Evolutionary conservation across 2,888 invertebrate genomes (phyloP).

Genomic region (Emesis russula): DNA sequence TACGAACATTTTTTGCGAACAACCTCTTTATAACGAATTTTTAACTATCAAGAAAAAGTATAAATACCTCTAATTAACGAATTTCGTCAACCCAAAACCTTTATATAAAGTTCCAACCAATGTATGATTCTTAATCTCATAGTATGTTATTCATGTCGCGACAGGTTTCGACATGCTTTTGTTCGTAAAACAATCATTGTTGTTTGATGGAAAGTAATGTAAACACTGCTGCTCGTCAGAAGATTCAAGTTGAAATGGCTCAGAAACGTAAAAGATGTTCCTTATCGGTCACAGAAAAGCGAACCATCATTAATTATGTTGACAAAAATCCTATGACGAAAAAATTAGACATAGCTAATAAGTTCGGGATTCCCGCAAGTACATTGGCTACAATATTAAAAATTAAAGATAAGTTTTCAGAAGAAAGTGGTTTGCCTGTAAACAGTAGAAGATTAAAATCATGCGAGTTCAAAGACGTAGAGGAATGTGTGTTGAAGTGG

Average conservation of each 20-base stretch:
- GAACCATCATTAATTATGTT: no score
- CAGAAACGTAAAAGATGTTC: no score
- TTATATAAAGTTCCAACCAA: conserved; percentile 26
- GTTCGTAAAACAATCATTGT: conserved; percentile 71
- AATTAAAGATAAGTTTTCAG: conserved; percentile 56
- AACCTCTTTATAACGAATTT: conserved; percentile 4
- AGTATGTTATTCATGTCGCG: conserved; percentile 70
- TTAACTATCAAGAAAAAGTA: conserved; percentile 32
- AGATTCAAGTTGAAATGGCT: no score
- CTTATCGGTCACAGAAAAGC: no score
- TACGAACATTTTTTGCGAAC: conserved; percentile 35
- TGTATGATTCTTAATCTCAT: conserved; percentile 66
- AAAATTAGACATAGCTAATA: no score
- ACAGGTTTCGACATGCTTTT: conserved; percentile 70
- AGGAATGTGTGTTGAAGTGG: conserved; percentile 65
- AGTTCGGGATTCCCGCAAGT: conserved; percentile 45
- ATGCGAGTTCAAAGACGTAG: conserved; percentile 62
- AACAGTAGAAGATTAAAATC: conserved; percentile 52
- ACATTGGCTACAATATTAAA: conserved; percentile 62
- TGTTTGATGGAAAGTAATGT: conserved; percentile 73
- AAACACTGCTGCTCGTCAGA: conserved; percentile 9
- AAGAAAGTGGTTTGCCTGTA: conserved; percentile 48
- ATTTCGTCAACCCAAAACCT: conserved; percentile 34
- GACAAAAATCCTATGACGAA: no score
- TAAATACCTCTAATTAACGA: conserved; percentile 32